Evolutionary conservation across 2,113 vertebrate species (phyloP).

Genomic region (Gambusia holbrooki): DNA sequence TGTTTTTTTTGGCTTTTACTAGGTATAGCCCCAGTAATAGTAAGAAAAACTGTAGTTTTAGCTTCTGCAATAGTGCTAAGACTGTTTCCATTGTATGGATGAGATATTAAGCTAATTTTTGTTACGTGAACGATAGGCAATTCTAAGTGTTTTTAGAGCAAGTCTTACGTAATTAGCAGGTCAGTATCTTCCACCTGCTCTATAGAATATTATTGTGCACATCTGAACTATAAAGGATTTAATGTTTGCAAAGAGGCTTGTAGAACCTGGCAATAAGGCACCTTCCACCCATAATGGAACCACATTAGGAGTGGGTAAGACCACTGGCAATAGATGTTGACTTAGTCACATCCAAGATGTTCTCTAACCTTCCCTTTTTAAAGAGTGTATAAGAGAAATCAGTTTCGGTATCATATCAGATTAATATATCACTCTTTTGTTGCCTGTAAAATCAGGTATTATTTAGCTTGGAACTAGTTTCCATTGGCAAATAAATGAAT

Average conservation of each 20-base stretch:
- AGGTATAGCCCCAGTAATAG: too few relatives aligned
- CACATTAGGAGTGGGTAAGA: too few relatives aligned
- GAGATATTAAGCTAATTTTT: slow-evolving; percentile 26
- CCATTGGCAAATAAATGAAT: neutral
- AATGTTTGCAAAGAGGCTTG: slow-evolving; percentile 61
- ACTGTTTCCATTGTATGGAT: neutral
- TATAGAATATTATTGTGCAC: slow-evolving; percentile 54
- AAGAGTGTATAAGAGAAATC: neutral
- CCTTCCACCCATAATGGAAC: too few relatives aligned
- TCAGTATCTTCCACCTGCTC: slow-evolving; percentile 47
- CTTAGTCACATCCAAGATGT: too few relatives aligned
- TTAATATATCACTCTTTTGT: neutral
- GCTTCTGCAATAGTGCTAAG: too few relatives aligned
- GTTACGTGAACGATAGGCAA: neutral
- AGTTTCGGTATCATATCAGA: neutral
- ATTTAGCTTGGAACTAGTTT: too few relatives aligned
- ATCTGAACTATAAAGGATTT: slow-evolving; percentile 59
- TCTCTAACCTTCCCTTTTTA: neutral
- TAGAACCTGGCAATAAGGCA: slow-evolving; percentile 37
- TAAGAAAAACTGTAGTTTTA: too few relatives aligned
- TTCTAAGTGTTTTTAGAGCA: too few relatives aligned
- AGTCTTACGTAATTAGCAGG: slow-evolving; percentile 57
- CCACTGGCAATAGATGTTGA: too few relatives aligned
- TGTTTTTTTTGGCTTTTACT: neutral
- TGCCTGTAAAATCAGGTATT: neutral